phyloP scores from a whole-genome alignment of 1,140 invertebrate species.

The Littorina saxatilis region DNA sequence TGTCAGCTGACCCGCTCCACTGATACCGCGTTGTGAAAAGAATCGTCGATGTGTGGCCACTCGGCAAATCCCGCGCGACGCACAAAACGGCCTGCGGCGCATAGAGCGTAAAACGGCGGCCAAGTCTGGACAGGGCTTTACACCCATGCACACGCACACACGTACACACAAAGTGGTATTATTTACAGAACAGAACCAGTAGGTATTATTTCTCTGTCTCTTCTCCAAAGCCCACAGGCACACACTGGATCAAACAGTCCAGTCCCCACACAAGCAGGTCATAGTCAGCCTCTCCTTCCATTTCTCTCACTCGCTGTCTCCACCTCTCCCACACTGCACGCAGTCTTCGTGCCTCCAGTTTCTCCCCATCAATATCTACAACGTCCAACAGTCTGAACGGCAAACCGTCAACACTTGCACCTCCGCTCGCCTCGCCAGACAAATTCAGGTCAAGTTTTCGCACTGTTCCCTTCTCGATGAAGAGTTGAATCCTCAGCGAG shows the following conservation, averaged over 20 bases:
- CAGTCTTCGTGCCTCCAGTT: not conserved
- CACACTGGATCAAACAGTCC: constrained; percentile 4
- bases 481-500: not conserved
- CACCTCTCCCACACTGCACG: not conserved
- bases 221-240: not conserved
- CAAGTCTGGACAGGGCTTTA: too few species aligned
- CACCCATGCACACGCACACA: too few species aligned
- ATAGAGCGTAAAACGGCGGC: too few species aligned
- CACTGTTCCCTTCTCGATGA: constrained; percentile 8
- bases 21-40: too few species aligned
- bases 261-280: not conserved
- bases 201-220: not conserved
- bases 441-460: not conserved
- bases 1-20: too few species aligned
- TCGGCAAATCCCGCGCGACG: too few species aligned
- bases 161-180: too few species aligned
- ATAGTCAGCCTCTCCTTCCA: constrained; percentile 18
- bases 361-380: not conserved
- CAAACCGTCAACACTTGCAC: not conserved
- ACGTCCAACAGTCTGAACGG: constrained; percentile 7
- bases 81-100: too few species aligned
- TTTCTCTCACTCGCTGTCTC: not conserved
- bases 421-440: not conserved
- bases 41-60: too few species aligned
- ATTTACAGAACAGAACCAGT: too few species aligned